Conservation (phyloP, 2,113 vertebrate species). For the Nothocercus nigrocapillus region DNA sequence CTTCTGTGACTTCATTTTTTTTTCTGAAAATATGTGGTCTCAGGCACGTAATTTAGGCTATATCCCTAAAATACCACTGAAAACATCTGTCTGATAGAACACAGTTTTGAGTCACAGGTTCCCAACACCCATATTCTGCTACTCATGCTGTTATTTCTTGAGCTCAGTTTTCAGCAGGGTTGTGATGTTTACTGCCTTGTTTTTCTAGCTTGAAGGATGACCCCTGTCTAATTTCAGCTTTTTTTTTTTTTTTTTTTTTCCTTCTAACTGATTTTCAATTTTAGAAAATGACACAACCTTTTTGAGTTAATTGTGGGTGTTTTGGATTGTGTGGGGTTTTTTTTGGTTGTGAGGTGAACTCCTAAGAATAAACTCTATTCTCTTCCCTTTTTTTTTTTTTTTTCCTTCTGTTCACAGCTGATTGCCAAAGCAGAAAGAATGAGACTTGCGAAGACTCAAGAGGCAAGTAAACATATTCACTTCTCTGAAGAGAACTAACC, state of each 20-base stretch:
- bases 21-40: neutral
- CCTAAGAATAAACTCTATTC: neutral
- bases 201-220: neutral
- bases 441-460: conserved; percentile 87
- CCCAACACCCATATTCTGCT: neutral
- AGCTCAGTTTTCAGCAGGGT: neutral
- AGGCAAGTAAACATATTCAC: conserved; percentile 88
- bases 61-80: neutral
- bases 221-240: neutral
- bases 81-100: neutral
- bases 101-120: neutral
- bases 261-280: neutral
- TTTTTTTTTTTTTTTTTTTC: neutral
- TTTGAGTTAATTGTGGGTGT: too few relatives aligned
- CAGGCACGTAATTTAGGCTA: too few relatives aligned
- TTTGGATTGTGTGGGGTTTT: too few relatives aligned
- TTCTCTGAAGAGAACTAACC: conserved; percentile 86
- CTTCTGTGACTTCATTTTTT: neutral
- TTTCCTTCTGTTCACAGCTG: conserved; percentile 79
- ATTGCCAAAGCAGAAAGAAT: conserved; percentile 96
- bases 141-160: neutral
- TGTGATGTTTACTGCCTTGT: neutral
- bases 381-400: neutral
- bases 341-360: neutral
- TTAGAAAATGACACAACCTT: neutral